phyloP scores from a whole-genome alignment of 1,140 invertebrate genomes.

The Bombus ignitus region DNA sequence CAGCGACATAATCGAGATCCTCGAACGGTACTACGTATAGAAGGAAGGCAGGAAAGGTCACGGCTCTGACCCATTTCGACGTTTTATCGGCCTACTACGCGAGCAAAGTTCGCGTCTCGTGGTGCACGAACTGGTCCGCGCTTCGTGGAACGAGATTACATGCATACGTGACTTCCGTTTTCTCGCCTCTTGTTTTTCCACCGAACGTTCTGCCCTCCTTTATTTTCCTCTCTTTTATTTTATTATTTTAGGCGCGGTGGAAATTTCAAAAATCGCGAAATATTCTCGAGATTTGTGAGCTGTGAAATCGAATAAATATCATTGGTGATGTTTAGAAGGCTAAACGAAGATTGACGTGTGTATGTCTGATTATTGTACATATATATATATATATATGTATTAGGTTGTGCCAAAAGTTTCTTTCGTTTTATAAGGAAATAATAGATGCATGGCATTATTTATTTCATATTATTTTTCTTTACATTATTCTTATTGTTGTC shows the following conservation, averaged over 20 bases:
- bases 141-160: slow-evolving; percentile 41
- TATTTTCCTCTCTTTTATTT: not conserved
- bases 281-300: too few species aligned
- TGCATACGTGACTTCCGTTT: slow-evolving; percentile 56
- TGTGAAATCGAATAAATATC: too few species aligned
- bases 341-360: too few species aligned
- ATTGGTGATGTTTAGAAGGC: too few species aligned
- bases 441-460: too few species aligned
- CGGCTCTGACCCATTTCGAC: slow-evolving; percentile 80
- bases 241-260: too few species aligned
- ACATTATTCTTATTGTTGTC: too few species aligned
- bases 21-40: slow-evolving; percentile 52
- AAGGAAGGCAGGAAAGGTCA: slow-evolving; percentile 77
- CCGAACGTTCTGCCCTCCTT: not conserved
- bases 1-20: slow-evolving; percentile 21
- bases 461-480: too few species aligned
- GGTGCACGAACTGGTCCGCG: slow-evolving; percentile 24
- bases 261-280: not conserved
- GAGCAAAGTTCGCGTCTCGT: slow-evolving; percentile 75
- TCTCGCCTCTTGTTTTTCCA: slow-evolving; percentile 10
- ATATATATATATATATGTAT: too few species aligned
- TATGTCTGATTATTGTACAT: too few species aligned
- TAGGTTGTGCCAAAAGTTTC: too few species aligned
- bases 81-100: slow-evolving; percentile 75
- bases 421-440: too few species aligned